Evolutionary conservation across 2,888 invertebrate species (phyloP).

Genomic region (Marasmarcha lunaedactyla): DNA sequence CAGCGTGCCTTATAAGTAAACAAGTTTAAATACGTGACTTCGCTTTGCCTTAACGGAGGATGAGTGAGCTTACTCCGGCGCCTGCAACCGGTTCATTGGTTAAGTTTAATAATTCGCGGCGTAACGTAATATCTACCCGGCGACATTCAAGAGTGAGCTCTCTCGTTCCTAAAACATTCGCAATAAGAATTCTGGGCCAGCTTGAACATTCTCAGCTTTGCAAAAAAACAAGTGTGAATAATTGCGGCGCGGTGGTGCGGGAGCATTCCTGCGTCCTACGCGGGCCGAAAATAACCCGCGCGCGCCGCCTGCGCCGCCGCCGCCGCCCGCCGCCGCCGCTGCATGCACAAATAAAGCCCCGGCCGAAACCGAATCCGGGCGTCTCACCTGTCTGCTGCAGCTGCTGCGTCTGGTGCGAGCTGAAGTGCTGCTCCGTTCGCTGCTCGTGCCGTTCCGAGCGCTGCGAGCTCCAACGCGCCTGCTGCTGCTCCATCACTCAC

Average conservation of each 20-base stretch:
- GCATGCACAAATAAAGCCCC: slow-evolving; percentile 62
- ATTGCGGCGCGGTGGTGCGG: slow-evolving; percentile 21
- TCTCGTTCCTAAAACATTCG: slow-evolving; percentile 18
- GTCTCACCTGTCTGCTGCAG: slow-evolving; percentile 78
- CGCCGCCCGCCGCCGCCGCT: slow-evolving; percentile 50
- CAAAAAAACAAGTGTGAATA: slow-evolving; percentile 31
- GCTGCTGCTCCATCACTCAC: slow-evolving; percentile 82
- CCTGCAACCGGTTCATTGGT: slow-evolving; percentile 24
- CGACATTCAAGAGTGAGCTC: slow-evolving; percentile 22
- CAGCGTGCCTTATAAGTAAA: slow-evolving; percentile 58
- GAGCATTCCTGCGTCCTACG: slow-evolving; percentile 25
- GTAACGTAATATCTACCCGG: too few relatives aligned
- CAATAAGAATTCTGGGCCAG: slow-evolving; percentile 26
- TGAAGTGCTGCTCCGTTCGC: slow-evolving; percentile 81
- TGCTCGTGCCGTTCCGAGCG: slow-evolving; percentile 30
- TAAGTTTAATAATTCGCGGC: slow-evolving; percentile 19
- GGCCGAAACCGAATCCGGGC: slow-evolving; percentile 49
- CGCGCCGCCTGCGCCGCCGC: slow-evolving; percentile 54
- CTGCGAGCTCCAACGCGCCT: slow-evolving; percentile 65
- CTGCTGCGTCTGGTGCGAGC: slow-evolving; percentile 78
- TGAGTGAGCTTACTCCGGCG: slow-evolving; percentile 31
- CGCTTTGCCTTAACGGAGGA: slow-evolving; percentile 44
- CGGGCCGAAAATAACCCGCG: slow-evolving; percentile 23
- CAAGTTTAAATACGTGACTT: slow-evolving; percentile 52
- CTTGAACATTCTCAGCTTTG: slow-evolving; percentile 28